phyloP scores from a whole-genome alignment of 1,140 invertebrate species.

The Ceratoteleas bidentatus region DNA sequence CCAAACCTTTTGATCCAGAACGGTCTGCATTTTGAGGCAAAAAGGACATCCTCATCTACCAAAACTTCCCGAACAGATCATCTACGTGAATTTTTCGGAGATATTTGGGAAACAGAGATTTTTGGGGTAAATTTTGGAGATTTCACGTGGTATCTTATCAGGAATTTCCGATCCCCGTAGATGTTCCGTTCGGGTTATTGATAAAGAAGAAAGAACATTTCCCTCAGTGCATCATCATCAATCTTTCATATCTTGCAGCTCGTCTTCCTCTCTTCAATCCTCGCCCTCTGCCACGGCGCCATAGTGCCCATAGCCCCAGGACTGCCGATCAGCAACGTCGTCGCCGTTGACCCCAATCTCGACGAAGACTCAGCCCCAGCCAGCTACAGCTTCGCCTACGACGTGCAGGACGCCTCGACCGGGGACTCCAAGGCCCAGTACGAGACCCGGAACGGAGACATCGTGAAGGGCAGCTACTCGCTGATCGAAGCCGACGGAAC shows the following conservation, averaged over 20 bases:
- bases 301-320: conserved; percentile 68
- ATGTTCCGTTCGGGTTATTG: too few species aligned
- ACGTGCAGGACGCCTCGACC: conserved; percentile 82
- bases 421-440: conserved; percentile 86
- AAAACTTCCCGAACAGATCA: too few species aligned
- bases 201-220: too few species aligned
- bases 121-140: too few species aligned
- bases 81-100: too few species aligned
- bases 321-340: conserved; percentile 29
- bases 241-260: conserved; percentile 60
- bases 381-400: conserved; percentile 75
- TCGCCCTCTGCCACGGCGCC: conserved; percentile 62
- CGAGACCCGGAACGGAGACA: conserved; percentile 84
- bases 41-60: too few species aligned
- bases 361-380: conserved; percentile 75
- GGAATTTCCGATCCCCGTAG: too few species aligned
- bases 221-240: too few species aligned
- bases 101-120: too few species aligned
- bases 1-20: too few species aligned
- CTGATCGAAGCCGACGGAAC: conserved; percentile 80
- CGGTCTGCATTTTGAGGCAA: too few species aligned
- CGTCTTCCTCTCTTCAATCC: conserved; percentile 69
- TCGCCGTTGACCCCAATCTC: conserved; percentile 47
- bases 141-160: too few species aligned
- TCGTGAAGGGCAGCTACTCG: conserved; percentile 80